These are phyloP conservation scores for Mormyrops boulengeri DNA, from an alignment of 2,797 vertebrate genomes.

Conservation along the genomic window DNA sequence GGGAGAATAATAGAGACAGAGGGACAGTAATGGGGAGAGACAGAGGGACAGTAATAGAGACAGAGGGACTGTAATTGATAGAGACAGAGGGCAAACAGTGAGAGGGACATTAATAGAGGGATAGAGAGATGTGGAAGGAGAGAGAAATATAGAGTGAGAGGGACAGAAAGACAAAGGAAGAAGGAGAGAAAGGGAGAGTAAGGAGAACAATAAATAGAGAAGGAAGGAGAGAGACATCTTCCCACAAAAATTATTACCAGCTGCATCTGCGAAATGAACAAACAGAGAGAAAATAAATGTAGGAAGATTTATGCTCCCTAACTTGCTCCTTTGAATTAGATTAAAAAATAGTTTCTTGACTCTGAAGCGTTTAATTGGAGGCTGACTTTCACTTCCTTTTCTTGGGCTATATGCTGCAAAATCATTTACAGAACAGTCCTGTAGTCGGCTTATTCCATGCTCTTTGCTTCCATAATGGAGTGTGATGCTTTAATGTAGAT, in stretches of 20 bases:
- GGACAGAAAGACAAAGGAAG: not conserved
- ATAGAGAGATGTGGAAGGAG: constrained; percentile 13
- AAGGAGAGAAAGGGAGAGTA: not conserved
- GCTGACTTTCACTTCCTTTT: not conserved
- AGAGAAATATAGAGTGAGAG: not conserved
- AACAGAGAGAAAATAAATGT: not conserved
- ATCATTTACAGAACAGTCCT: constrained; percentile 69
- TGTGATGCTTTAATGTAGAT: constrained; percentile 73
- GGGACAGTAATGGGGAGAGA: not conserved
- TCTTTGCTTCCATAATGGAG: constrained; percentile 70
- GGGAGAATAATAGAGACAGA: not conserved
- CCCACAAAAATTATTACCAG: not conserved
- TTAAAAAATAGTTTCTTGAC: constrained; percentile 15
- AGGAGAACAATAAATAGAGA: not conserved
- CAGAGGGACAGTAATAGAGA: not conserved
- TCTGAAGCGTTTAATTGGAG: not conserved
- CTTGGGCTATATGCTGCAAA: constrained; percentile 34
- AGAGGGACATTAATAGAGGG: constrained; percentile 21
- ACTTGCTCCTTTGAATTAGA: constrained; percentile 17
- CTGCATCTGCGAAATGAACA: constrained; percentile 9
- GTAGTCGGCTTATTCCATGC: constrained; percentile 63
- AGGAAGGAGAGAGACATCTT: not conserved
- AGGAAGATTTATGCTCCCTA: constrained; percentile 6
- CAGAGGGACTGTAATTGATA: too few species aligned
- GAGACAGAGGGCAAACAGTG: not conserved